Evolutionary conservation across 2,113 vertebrate species (phyloP).

Genomic region (Gopherus flavomarginatus): DNA sequence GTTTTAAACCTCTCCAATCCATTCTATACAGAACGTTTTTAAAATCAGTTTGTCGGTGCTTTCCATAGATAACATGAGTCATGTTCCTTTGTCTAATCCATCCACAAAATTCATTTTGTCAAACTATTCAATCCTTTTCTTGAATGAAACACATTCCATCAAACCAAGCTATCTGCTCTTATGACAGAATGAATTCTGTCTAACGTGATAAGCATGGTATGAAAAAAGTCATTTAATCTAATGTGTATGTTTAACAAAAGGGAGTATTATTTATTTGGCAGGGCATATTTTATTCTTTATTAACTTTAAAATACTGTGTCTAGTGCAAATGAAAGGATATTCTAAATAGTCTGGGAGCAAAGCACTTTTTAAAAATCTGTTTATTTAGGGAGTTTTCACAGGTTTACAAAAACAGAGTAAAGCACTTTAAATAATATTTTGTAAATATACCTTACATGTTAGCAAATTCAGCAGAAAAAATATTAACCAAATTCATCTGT

Average conservation of each 20-base stretch:
- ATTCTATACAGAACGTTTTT: neutral
- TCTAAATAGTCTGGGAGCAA: neutral
- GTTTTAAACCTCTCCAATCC: constrained; percentile 52
- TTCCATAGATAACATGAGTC: constrained; percentile 52
- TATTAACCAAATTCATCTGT: neutral
- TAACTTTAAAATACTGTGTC: constrained; percentile 23
- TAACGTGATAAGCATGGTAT: constrained; percentile 15
- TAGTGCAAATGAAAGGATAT: neutral
- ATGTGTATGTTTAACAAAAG: constrained; percentile 47
- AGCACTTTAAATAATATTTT: neutral
- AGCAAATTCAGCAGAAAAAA: neutral
- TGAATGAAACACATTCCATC: constrained; percentile 48
- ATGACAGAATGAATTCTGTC: constrained; percentile 18
- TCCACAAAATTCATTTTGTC: constrained; percentile 58
- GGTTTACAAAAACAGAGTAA: neutral
- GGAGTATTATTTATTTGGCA: constrained; percentile 24
- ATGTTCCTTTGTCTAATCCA: constrained; percentile 38
- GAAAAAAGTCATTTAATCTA: constrained; percentile 45
- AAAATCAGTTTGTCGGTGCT: constrained; percentile 36
- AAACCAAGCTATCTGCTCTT: constrained; percentile 40
- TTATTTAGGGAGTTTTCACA: neutral
- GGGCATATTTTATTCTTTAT: constrained; percentile 5
- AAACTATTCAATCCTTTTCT: constrained; percentile 38
- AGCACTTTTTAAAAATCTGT: neutral
- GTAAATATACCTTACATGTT: neutral